Percentiles rank a stretch among this genome's conserved stretches.
phyloP scores from a whole-genome alignment of 1,140 invertebrate species.

The Zaprionus lachaisei region DNA sequence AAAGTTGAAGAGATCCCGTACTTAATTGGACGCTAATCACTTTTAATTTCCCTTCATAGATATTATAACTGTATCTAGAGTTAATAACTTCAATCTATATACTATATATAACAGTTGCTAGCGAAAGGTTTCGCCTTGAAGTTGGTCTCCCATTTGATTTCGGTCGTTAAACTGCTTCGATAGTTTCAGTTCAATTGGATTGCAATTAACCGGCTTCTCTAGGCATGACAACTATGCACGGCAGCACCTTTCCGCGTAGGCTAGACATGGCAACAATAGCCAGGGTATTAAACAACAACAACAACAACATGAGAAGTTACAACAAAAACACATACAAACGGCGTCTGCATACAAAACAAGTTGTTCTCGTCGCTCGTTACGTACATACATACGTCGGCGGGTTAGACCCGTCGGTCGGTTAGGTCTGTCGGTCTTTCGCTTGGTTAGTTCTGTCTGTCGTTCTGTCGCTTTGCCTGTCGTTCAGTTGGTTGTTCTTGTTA shows the following conservation, averaged over 20 bases:
- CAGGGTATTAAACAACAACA: conserved; percentile 34
- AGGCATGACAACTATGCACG: conserved; percentile 36
- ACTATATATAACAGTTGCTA: conserved; percentile 1
- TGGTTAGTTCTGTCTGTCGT: background rate
- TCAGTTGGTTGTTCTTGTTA: conserved; percentile 68
- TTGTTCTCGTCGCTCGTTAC: conserved; percentile 44
- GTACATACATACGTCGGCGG: background rate
- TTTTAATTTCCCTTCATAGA: background rate
- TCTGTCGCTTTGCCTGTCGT: conserved; percentile 13
- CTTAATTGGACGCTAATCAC: background rate
- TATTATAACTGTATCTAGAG: background rate
- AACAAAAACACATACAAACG: conserved; percentile 16
- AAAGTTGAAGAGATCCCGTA: background rate
- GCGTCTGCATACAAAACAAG: conserved; percentile 64
- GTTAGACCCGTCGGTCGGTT: conserved; percentile 29
- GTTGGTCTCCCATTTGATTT: conserved; percentile 17
- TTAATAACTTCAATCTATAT: background rate
- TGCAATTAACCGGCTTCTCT: conserved; percentile 23
- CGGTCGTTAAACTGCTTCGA: conserved; percentile 12
- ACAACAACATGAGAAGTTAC: conserved; percentile 47
- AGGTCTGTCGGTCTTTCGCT: background rate
- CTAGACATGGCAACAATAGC: conserved; percentile 23
- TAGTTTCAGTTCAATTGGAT: conserved; percentile 32
- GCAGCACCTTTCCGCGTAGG: conserved; percentile 62
- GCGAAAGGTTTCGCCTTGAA: conserved; percentile 21